These are phyloP conservation scores for Chrysolina oricalcia DNA, from an alignment of 2,888 invertebrate species.

Conservation along the genomic window DNA sequence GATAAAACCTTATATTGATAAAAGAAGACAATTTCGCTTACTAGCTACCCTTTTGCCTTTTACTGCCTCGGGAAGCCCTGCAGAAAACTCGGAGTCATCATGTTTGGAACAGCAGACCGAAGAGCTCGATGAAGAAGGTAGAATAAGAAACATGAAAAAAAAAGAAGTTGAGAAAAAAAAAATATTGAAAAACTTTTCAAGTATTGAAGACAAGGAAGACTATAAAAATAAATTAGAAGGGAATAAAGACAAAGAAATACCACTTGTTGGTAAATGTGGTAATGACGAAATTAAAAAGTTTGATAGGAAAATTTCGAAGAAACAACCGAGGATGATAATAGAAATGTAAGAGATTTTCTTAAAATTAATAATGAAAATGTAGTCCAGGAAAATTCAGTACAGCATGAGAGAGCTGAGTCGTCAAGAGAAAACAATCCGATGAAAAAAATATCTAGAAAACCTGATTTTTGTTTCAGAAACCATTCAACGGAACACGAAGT, in stretches of 20 bases:
- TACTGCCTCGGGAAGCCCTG: background rate
- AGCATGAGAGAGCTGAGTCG: background rate
- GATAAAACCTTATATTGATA: background rate
- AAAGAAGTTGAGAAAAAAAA: background rate
- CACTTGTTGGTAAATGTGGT: background rate
- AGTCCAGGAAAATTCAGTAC: background rate
- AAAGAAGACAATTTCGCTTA: background rate
- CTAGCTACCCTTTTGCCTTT: background rate
- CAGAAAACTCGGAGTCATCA: background rate
- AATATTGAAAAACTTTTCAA: background rate
- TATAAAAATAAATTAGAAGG: background rate
- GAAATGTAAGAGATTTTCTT: background rate
- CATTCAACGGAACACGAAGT: slow-evolving; percentile 36
- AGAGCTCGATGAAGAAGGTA: background rate
- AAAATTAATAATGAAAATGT: background rate
- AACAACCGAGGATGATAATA: background rate
- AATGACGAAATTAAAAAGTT: background rate
- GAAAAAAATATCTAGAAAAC: slow-evolving; percentile 10
- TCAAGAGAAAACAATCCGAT: background rate
- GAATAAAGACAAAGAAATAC: background rate
- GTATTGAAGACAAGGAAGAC: background rate
- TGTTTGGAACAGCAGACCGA: background rate
- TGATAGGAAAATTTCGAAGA: background rate
- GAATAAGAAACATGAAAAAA: background rate
- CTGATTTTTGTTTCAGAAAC: slow-evolving; percentile 34